Base-by-base conservation (phyloP, 1,140 invertebrate genomes). In the Oryzaephilus surinamensis region DNA sequence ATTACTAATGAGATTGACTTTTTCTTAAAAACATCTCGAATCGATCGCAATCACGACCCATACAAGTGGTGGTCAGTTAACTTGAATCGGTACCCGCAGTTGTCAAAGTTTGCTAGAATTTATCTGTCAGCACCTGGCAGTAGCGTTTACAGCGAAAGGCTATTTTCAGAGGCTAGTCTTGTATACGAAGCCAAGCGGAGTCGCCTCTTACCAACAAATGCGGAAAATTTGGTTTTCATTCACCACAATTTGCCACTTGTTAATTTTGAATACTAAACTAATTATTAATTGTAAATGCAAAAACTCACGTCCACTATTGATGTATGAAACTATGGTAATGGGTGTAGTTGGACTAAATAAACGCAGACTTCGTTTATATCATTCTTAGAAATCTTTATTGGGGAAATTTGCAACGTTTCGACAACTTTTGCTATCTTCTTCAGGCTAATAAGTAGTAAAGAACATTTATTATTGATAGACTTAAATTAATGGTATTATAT, bases 221-320 rank as follows among this genome's bases (percentile, higher is more conserved):
- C 52, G 17, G 51, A 53, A 16, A 55, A 45, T 12, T 24, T 51
- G 4, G 46, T 52, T 6, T 57, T 55, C 35, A 45, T 57, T 42
- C 54, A 57, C 28, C 52, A 53, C 40, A 54, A 54, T 54, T 49
- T 51, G 26, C 50, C 52, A 13, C 23, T 50, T 18, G 32, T 52
- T 15, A 37, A 54, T 42, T 45, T 37, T 44, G 18, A 41, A 18
- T 41, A 41, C 13, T 32, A 40, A 15, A 23, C 6, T 23, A n/a
- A 7, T 23, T 23, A 23, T 23, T n/a, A n/a, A n/a, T n/a, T n/a
- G n/a, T n/a, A n/a, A n/a, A n/a, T n/a, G n/a, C n/a, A n/a, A n/a
- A n/a, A n/a, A n/a, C n/a, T n/a, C n/a, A n/a, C n/a, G n/a, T n/a
- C n/a, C n/a, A n/a, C n/a, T n/a, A n/a, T n/a, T n/a, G n/a, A n/a